These are phyloP conservation scores for Danionella cerebrum DNA, from an alignment of 2,113 vertebrate species.

Conservation along the genomic window DNA sequence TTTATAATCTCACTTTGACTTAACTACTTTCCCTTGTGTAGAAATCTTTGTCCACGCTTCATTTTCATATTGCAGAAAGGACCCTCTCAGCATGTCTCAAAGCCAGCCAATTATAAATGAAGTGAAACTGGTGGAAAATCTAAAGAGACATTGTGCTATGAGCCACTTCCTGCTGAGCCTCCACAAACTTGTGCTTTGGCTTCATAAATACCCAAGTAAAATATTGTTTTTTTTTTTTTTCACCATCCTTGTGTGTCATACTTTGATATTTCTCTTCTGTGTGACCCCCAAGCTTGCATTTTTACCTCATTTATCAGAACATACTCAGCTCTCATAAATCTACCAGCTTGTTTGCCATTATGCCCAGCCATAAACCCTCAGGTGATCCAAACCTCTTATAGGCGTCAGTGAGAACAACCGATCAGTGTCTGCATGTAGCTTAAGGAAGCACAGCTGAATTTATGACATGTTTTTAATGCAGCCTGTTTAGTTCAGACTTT, in stretches of 20 bases:
- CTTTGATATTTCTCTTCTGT: not conserved
- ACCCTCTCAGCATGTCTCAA: not conserved
- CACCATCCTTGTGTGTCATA: not conserved
- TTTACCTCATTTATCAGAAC: slow-evolving; percentile 27
- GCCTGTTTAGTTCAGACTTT: slow-evolving; percentile 18
- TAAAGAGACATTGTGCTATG: not conserved
- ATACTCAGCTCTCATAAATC: slow-evolving; percentile 23
- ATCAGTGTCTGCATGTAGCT: slow-evolving; percentile 22
- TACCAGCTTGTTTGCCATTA: slow-evolving; percentile 23
- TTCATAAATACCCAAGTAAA: not conserved
- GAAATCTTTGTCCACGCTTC: not conserved
- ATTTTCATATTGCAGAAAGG: not conserved
- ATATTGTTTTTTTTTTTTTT: not conserved
- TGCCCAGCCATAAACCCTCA: slow-evolving; percentile 8
- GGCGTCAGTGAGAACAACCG: slow-evolving; percentile 5
- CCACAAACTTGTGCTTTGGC: not conserved
- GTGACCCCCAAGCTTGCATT: slow-evolving; percentile 15
- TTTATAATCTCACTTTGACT: too few relatives aligned
- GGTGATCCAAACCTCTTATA: slow-evolving; percentile 1
- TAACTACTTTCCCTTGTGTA: too few relatives aligned
- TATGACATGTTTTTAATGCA: slow-evolving; percentile 16
- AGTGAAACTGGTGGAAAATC: not conserved
- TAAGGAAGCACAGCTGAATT: not conserved
- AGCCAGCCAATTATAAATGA: not conserved
- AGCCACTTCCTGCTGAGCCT: not conserved